These are phyloP conservation scores for Salvator merianae DNA, from an alignment of 2,113 vertebrate genomes.

Conservation along the genomic window DNA sequence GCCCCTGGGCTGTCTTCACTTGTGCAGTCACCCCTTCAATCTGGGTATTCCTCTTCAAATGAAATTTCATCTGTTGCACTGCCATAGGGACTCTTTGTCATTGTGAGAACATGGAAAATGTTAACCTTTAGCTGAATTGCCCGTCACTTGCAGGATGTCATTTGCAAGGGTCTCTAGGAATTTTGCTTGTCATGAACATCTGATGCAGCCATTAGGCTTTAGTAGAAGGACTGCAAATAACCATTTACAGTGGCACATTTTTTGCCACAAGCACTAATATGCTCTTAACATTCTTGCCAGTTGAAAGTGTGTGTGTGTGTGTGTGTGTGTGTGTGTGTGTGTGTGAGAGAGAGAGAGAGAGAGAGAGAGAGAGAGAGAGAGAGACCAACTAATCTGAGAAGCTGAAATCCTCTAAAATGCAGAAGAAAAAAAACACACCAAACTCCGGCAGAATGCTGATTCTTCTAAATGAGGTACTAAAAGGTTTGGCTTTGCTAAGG, in stretches of 20 bases:
- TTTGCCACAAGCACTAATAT: slow-evolving; percentile 30
- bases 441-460: slow-evolving; percentile 43
- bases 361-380: slow-evolving; percentile 41
- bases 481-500: slow-evolving; percentile 61
- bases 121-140: slow-evolving; percentile 29
- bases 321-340: too few species aligned
- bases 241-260: slow-evolving; percentile 49
- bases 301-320: slow-evolving; percentile 1
- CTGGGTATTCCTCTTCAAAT: background rate
- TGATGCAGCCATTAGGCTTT: slow-evolving; percentile 39
- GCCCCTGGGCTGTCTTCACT: background rate
- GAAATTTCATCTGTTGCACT: background rate
- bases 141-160: slow-evolving; percentile 6
- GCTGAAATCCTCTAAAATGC: slow-evolving; percentile 37
- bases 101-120: background rate
- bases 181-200: slow-evolving; percentile 31
- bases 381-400: too few species aligned
- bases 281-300: slow-evolving; percentile 40
- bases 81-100: background rate
- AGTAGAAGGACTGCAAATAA: slow-evolving; percentile 58
- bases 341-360: slow-evolving; percentile 49
- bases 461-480: slow-evolving; percentile 52
- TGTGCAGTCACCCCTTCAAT: slow-evolving; percentile 1
- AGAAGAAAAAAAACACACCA: slow-evolving; percentile 57
- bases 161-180: slow-evolving; percentile 43